Evolutionary conservation across 1,140 invertebrate species (phyloP).

Genomic region (Bombus sibiricus): DNA sequence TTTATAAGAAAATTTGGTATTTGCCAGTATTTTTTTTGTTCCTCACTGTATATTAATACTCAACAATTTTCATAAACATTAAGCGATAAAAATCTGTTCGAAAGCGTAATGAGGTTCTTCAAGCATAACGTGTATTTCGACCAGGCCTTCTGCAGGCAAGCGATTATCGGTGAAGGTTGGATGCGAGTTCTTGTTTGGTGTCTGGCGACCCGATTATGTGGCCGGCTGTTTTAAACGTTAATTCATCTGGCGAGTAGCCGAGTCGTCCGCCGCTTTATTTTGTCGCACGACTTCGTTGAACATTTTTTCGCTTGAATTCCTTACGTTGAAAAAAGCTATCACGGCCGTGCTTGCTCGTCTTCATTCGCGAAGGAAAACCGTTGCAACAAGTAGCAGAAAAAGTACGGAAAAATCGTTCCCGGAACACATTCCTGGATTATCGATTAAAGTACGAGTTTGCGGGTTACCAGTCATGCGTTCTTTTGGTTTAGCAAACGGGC

Average conservation of each 20-base stretch:
- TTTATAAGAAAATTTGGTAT: background rate
- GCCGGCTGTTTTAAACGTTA: slow-evolving; percentile 63
- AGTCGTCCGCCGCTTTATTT: slow-evolving; percentile 24
- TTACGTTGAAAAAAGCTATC: background rate
- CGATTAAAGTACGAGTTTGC: background rate
- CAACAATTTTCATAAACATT: background rate
- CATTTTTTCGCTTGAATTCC: slow-evolving; percentile 14
- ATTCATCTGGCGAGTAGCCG: slow-evolving; percentile 46
- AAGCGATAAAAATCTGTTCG: background rate
- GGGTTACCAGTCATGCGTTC: background rate
- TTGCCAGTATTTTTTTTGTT: background rate
- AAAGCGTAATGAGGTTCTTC: background rate
- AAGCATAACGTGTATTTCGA: slow-evolving; percentile 31
- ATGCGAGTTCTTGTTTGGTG: slow-evolving; percentile 68
- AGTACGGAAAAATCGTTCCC: background rate
- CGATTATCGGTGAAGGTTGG: slow-evolving; percentile 59
- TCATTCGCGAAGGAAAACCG: background rate
- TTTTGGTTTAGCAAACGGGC: background rate
- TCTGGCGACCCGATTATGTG: slow-evolving; percentile 72
- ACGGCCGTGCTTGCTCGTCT: background rate
- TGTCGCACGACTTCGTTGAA: background rate
- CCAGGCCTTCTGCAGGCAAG: background rate
- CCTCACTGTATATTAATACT: no score
- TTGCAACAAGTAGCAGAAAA: background rate
- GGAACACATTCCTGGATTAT: slow-evolving; percentile 8